Percentiles rank a stretch among this genome's conserved stretches.
phyloP scores from a whole-genome alignment of 2,797 vertebrate species.

The Chloroceryle inda region DNA sequence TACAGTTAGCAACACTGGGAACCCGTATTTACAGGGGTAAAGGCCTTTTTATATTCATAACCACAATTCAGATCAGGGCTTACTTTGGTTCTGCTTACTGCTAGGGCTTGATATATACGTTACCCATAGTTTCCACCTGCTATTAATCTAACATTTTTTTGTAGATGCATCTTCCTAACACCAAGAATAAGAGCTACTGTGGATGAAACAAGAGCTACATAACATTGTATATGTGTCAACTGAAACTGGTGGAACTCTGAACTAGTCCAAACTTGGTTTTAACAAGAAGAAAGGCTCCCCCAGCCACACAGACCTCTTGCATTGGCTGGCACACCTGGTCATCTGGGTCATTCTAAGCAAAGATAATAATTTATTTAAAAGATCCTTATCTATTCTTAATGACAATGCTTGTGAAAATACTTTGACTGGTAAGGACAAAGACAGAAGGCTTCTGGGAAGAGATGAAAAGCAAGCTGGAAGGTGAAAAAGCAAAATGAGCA shows the following conservation, averaged over 20 bases:
- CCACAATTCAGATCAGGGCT: background rate
- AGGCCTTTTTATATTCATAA: background rate
- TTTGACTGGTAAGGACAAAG: background rate
- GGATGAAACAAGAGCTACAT: background rate
- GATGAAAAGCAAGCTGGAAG: background rate
- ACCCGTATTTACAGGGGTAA: background rate
- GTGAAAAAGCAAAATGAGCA: background rate
- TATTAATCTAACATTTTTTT: background rate
- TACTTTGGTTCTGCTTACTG: background rate
- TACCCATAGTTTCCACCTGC: background rate
- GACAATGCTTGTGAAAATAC: background rate
- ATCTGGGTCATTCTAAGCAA: background rate
- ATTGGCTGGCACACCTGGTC: background rate
- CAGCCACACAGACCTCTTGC: background rate
- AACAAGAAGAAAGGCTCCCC: background rate
- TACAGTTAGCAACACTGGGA: rapidly evolving
- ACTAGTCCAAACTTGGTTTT: background rate
- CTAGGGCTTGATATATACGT: rapidly evolving
- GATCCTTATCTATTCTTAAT: conserved; percentile 48
- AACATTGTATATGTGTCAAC: background rate
- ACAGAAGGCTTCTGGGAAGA: conserved; percentile 16
- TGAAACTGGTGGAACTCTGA: background rate
- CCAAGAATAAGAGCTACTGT: background rate
- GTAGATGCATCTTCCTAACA: background rate
- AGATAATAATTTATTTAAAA: conserved; percentile 25